A percentile compares a stretch with the other conserved stretches of the same genome.
Conservation (phyloP, 2,888 invertebrate species). For the Baccha elongata region DNA sequence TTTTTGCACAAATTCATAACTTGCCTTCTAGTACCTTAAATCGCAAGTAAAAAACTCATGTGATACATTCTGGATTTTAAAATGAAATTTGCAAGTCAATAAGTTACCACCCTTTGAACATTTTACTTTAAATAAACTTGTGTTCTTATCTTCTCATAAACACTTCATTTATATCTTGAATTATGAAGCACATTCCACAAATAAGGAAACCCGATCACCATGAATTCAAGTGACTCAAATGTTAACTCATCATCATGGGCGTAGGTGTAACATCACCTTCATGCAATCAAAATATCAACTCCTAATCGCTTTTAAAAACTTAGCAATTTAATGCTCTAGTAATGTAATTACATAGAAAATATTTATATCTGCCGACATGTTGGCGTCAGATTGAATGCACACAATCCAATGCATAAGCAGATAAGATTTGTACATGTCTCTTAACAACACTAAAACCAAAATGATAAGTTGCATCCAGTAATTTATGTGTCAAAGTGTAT, state of each 20-base stretch:
- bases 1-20: too few species aligned
- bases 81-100: too few species aligned
- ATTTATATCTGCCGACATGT: conserved; percentile 37
- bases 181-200: conserved; percentile 35
- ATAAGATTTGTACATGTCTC: conserved; percentile 55
- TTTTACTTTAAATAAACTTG: too few species aligned
- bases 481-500: conserved; percentile 48
- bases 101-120: too few species aligned
- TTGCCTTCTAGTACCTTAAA: too few species aligned
- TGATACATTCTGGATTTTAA: too few species aligned
- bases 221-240: conserved; percentile 25
- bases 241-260: conserved; percentile 35
- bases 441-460: conserved; percentile 9
- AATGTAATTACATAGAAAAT: conserved; percentile 34
- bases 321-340: conserved; percentile 20
- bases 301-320: conserved; percentile 24
- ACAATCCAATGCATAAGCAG: conserved; percentile 40
- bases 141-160: too few species aligned
- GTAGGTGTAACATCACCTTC: conserved; percentile 50
- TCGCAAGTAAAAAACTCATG: too few species aligned
- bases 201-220: conserved; percentile 38
- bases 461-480: conserved; percentile 57
- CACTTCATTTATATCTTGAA: too few species aligned
- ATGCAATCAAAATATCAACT: conserved; percentile 13
- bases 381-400: conserved; percentile 49